Conservation (phyloP, 1,140 invertebrate species). For the Drosophila baimaii region DNA sequence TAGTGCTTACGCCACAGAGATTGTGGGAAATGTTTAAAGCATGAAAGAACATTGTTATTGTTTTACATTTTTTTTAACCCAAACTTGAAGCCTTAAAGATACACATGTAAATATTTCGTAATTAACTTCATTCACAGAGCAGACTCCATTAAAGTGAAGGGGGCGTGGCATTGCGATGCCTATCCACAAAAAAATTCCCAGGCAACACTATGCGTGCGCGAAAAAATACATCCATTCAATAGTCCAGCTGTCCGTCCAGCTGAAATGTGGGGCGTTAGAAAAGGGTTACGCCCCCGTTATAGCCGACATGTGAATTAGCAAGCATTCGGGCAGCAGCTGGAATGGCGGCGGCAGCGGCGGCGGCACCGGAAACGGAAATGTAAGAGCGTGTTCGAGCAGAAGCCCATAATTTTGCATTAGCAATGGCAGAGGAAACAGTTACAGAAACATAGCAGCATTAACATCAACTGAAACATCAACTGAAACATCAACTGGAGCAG, state of each 20-base stretch:
- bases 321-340: slow-evolving; percentile 16
- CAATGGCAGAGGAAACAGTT: slow-evolving; percentile 15
- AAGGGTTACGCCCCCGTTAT: slow-evolving; percentile 40
- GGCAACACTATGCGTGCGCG: slow-evolving; percentile 36
- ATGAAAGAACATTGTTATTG: neutral
- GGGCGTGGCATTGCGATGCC: slow-evolving; percentile 22
- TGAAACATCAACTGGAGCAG: no score
- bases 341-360: slow-evolving; percentile 22
- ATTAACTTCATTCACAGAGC: slow-evolving; percentile 5
- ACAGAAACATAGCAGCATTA: slow-evolving; percentile 13
- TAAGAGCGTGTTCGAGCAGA: slow-evolving; percentile 70
- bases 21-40: neutral
- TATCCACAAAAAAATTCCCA: slow-evolving; percentile 2
- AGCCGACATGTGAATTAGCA: slow-evolving; percentile 45
- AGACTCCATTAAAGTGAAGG: slow-evolving; percentile 27
- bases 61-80: neutral
- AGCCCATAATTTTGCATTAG: slow-evolving; percentile 79
- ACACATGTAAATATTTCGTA: neutral
- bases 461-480: slow-evolving; percentile 37
- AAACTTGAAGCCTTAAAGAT: neutral
- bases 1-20: neutral
- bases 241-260: slow-evolving; percentile 21
- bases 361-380: slow-evolving; percentile 71
- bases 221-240: slow-evolving; percentile 38
- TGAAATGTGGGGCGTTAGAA: slow-evolving; percentile 27